phyloP scores from a whole-genome alignment of 2,797 vertebrate species.

The Carcharodon carcharias region DNA sequence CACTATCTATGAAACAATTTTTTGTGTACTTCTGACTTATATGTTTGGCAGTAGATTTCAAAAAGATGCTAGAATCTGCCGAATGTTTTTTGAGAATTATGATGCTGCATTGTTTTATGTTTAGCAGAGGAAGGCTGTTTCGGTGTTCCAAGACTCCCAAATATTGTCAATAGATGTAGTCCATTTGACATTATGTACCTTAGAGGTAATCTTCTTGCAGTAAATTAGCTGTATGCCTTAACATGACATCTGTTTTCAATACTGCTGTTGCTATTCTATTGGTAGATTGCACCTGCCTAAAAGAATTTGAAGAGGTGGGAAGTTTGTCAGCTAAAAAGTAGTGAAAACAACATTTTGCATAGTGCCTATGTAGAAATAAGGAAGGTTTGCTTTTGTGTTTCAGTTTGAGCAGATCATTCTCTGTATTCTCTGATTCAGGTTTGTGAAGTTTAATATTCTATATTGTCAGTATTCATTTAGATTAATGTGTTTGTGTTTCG shows the following conservation, averaged over 20 bases:
- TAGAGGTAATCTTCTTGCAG: neutral
- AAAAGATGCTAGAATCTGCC: neutral
- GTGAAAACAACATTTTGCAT: neutral
- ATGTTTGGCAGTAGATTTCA: neutral
- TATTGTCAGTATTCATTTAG: neutral
- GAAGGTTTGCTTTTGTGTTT: neutral
- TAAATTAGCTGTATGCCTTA: conserved; percentile 5
- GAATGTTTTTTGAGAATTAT: neutral
- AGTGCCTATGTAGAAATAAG: neutral
- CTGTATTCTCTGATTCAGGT: conserved; percentile 21
- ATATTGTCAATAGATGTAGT: neutral
- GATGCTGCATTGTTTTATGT: neutral
- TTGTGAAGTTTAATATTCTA: conserved; percentile 3
- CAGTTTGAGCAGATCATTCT: neutral
- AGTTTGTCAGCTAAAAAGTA: neutral
- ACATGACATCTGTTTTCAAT: conserved; percentile 34
- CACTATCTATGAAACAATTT: neutral
- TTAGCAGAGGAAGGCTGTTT: neutral
- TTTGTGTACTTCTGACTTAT: neutral
- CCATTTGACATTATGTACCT: neutral
- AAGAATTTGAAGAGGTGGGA: conserved; percentile 17
- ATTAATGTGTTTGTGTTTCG: neutral
- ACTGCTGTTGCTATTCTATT: conserved; percentile 3
- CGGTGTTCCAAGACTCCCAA: neutral
- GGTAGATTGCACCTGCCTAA: conserved; percentile 24